These are phyloP conservation scores for Druceiella hillmani DNA, from an alignment of 2,888 invertebrate species.

Conservation along the genomic window DNA sequence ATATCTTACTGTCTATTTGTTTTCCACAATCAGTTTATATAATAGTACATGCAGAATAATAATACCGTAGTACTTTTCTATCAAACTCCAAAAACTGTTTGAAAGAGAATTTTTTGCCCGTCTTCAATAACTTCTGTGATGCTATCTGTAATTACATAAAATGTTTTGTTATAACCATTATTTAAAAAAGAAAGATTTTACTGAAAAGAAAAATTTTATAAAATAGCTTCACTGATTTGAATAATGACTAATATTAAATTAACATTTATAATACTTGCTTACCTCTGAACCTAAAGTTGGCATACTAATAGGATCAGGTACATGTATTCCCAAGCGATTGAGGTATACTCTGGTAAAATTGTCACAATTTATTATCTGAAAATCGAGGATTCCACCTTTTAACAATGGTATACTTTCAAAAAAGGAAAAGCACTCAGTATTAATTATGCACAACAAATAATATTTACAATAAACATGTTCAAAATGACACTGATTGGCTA, in stretches of 20 bases:
- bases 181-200: neutral
- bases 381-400: no score
- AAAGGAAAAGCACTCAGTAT: no score
- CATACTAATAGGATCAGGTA: slow-evolving; percentile 61
- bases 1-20: no score
- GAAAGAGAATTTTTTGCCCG: slow-evolving; percentile 59
- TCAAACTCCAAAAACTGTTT: slow-evolving; percentile 82
- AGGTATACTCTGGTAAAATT: slow-evolving; percentile 81
- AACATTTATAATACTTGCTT: slow-evolving; percentile 29
- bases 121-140: no score
- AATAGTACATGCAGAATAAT: no score
- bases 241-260: neutral
- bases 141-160: slow-evolving; percentile 36
- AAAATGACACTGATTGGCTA: no score
- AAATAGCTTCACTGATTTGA: slow-evolving; percentile 12
- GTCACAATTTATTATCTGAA: slow-evolving; percentile 80
- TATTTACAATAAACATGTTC: no score
- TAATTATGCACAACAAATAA: no score
- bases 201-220: slow-evolving; percentile 2
- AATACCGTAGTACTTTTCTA: slow-evolving; percentile 54
- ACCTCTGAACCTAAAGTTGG: slow-evolving; percentile 44
- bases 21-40: no score
- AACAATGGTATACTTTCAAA: no score
- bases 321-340: slow-evolving; percentile 76
- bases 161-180: neutral